These are phyloP conservation scores for Synodontis membranacea DNA, from an alignment of 2,113 vertebrate genomes.

Conservation along the genomic window DNA sequence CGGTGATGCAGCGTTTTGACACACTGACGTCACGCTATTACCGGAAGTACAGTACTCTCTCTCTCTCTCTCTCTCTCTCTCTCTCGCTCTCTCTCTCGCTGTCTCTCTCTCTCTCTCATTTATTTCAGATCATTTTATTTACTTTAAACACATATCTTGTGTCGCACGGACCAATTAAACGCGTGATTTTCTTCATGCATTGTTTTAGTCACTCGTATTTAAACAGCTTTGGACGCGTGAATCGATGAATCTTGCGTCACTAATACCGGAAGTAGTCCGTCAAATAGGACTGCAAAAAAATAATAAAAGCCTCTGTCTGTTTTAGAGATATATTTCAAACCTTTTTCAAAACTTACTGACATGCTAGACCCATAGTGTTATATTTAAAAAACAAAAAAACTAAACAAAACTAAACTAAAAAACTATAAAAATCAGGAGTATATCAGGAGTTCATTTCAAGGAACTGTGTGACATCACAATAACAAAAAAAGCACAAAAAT, in stretches of 20 bases:
- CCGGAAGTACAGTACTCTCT: background rate
- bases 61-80: no score
- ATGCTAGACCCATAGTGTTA: background rate
- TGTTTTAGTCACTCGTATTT: background rate
- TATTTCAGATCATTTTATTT: background rate
- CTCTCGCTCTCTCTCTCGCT: no score
- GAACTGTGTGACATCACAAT: background rate
- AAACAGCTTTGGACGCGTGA: background rate
- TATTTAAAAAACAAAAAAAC: no score
- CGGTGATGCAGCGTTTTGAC: background rate
- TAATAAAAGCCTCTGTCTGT: background rate
- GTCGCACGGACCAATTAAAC: background rate
- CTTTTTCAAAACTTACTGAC: no score
- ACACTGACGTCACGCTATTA: background rate
- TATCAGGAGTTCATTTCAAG: background rate
- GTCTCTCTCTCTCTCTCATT: background rate
- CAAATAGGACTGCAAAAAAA: background rate
- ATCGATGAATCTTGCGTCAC: background rate
- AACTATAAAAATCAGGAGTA: background rate
- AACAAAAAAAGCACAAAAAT: background rate
- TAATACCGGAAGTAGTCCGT: background rate
- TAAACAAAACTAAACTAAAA: no score
- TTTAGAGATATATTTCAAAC: background rate
- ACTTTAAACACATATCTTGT: no score
- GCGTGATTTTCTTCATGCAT: background rate